Conservation (phyloP, 2,113 vertebrate genomes). For the Romanogobio albipinnatus region DNA sequence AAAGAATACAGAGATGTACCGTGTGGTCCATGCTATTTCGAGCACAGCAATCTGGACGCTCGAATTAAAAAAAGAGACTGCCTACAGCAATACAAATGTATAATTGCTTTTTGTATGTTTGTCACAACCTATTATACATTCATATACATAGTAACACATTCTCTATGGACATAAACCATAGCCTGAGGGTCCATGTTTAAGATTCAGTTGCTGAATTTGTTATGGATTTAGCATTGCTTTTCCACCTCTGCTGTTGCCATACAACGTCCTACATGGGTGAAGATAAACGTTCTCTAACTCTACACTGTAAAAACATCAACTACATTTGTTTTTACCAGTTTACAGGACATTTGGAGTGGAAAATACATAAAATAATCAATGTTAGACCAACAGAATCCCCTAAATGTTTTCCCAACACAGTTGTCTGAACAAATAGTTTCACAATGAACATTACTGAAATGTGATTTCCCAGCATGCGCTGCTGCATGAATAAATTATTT, state of each 20-base stretch:
- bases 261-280: background rate
- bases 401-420: background rate
- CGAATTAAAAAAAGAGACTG: background rate
- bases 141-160: background rate
- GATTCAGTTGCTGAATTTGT: constrained; percentile 1
- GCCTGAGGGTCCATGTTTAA: constrained; percentile 5
- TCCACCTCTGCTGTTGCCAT: background rate
- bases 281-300: background rate
- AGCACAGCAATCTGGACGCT: background rate
- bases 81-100: background rate
- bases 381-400: background rate
- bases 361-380: background rate
- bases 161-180: background rate
- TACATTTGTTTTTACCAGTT: no score
- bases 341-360: background rate
- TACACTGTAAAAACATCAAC: background rate
- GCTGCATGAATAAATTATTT: background rate
- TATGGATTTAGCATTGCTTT: background rate
- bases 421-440: background rate
- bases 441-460: background rate
- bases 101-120: background rate
- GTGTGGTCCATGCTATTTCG: background rate
- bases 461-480: background rate
- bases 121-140: background rate
- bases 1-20: background rate